Evolutionary conservation across 2,113 vertebrate species (phyloP).

Genomic region (Scytalopus superciliaris): DNA sequence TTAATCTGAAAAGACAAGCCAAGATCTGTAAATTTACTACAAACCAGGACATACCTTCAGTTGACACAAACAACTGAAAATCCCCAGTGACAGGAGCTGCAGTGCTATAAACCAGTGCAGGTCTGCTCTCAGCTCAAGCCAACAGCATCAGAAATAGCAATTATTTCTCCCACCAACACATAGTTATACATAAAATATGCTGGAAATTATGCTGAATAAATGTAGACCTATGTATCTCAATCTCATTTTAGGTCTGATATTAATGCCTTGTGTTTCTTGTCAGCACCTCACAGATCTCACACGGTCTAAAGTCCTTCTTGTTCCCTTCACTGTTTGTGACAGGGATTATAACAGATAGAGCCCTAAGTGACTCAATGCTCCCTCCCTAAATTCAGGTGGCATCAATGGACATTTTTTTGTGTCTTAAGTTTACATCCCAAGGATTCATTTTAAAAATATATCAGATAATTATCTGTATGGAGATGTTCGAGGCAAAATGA

Average conservation of each 20-base stretch:
- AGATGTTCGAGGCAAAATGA: neutral
- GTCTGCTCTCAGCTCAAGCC: neutral
- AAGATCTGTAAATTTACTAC: neutral
- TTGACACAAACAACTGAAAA: neutral
- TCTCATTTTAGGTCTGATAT: neutral
- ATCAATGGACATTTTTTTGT: neutral
- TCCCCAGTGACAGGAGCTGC: neutral
- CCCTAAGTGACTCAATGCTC: neutral
- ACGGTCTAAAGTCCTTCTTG: accelerated
- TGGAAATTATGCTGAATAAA: neutral
- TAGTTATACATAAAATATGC: neutral
- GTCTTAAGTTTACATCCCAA: neutral
- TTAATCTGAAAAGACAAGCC: conserved; percentile 62
- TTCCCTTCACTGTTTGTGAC: neutral
- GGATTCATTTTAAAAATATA: neutral
- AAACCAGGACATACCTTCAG: neutral
- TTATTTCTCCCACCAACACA: neutral
- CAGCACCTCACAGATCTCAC: neutral
- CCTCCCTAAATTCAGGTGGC: neutral
- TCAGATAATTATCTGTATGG: accelerated
- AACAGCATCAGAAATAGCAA: neutral
- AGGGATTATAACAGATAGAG: neutral
- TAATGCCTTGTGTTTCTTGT: neutral
- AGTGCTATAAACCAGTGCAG: neutral
- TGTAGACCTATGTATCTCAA: neutral